phyloP scores from a whole-genome alignment of 2,888 invertebrate species.

The Anorthoa munda region DNA sequence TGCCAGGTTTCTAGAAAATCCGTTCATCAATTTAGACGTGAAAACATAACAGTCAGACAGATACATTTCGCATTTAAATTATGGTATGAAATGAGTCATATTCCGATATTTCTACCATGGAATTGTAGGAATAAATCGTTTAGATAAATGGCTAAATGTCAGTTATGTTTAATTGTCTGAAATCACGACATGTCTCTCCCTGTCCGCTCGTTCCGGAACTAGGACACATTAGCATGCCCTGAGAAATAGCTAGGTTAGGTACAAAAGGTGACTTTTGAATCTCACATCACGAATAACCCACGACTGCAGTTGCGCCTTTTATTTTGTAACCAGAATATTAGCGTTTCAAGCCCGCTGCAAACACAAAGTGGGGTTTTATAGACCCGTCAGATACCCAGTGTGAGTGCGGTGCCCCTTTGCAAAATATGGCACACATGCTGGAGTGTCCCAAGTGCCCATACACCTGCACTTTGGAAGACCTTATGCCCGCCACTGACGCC shows the following conservation, averaged over 20 bases:
- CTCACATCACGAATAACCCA: slow-evolving; percentile 53
- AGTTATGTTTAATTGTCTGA: slow-evolving; percentile 67
- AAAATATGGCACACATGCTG: too few relatives aligned
- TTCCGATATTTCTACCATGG: slow-evolving; percentile 7
- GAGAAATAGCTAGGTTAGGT: slow-evolving; percentile 38
- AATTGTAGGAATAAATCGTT: slow-evolving; percentile 20
- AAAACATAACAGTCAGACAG: too few relatives aligned
- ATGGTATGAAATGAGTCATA: slow-evolving; percentile 37
- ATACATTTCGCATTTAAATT: too few relatives aligned
- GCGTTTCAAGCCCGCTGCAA: too few relatives aligned
- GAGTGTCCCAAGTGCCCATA: too few relatives aligned
- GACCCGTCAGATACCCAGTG: too few relatives aligned
- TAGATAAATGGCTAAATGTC: slow-evolving; percentile 63
- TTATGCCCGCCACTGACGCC: too few relatives aligned
- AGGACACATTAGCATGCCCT: slow-evolving; percentile 55
- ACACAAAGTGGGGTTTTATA: too few relatives aligned
- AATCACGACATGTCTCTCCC: slow-evolving; percentile 64
- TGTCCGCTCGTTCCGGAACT: slow-evolving; percentile 43
- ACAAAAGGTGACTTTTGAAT: slow-evolving; percentile 52
- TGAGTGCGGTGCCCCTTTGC: too few relatives aligned
- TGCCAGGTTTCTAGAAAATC: too few relatives aligned
- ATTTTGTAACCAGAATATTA: slow-evolving; percentile 20
- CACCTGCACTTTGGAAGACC: too few relatives aligned
- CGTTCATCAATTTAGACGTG: too few relatives aligned
- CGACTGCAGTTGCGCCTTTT: slow-evolving; percentile 22